Conservation (phyloP, 1,140 invertebrate species). For the Anadara kagoshimensis region DNA sequence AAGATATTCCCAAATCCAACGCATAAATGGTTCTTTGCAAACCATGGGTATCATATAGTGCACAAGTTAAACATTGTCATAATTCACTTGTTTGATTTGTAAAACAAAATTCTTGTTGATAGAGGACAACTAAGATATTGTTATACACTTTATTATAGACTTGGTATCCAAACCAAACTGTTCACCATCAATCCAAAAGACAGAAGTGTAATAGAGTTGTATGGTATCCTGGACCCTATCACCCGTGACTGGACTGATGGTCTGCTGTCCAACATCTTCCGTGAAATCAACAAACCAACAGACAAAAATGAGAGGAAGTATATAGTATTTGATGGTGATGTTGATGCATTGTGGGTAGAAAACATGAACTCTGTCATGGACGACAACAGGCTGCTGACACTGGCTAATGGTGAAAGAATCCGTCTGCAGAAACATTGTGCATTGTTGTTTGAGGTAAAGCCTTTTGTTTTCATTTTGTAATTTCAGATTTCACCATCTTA, state of each 20-base stretch:
- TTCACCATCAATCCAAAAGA: constrained; percentile 86
- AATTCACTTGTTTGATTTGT: too few relatives aligned
- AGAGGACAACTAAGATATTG: too few relatives aligned
- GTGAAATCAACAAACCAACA: constrained; percentile 88
- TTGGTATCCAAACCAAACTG: constrained; percentile 86
- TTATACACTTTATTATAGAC: constrained; percentile 54
- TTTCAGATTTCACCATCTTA: background rate
- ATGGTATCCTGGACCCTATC: constrained; percentile 88
- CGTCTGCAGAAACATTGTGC: constrained; percentile 87
- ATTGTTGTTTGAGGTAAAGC: constrained; percentile 87
- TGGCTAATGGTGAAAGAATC: constrained; percentile 93
- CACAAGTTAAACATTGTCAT: too few relatives aligned
- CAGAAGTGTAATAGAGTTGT: constrained; percentile 89
- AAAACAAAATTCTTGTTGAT: too few relatives aligned
- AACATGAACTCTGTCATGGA: constrained; percentile 98
- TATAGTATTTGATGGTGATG: constrained; percentile 93
- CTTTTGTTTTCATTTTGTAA: too few relatives aligned
- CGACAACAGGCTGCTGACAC: constrained; percentile 90
- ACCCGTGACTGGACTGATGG: constrained; percentile 95
- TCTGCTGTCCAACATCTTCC: constrained; percentile 90
- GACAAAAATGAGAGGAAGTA: constrained; percentile 83
- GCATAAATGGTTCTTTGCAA: too few relatives aligned
- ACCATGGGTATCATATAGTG: too few relatives aligned
- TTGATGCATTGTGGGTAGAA: constrained; percentile 95
- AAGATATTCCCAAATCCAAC: too few relatives aligned